These are phyloP conservation scores for Aricia artaxerxes DNA, from an alignment of 2,888 invertebrate genomes.

Conservation along the genomic window DNA sequence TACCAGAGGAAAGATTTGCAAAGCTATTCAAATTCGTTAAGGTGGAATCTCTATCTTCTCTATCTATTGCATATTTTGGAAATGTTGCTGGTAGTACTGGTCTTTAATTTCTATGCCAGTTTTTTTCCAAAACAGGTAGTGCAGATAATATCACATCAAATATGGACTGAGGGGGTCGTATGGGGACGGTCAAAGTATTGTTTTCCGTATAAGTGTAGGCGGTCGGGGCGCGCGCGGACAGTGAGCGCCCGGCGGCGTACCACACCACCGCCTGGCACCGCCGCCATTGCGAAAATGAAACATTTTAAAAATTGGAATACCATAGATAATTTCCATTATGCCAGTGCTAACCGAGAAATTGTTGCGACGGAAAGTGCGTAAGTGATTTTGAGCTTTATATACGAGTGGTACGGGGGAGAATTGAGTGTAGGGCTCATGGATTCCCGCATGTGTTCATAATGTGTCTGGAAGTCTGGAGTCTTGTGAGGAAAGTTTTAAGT, in stretches of 20 bases:
- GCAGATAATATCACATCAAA: slow-evolving; percentile 37
- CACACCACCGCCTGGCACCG: slow-evolving; percentile 69
- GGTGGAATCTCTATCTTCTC: background rate
- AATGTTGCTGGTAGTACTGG: too few relatives aligned
- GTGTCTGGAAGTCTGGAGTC: background rate
- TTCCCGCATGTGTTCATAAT: slow-evolving; percentile 43
- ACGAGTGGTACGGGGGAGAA: slow-evolving; percentile 39
- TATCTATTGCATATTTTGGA: too few relatives aligned
- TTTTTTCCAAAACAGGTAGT: background rate
- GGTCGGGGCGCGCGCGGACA: slow-evolving; percentile 61
- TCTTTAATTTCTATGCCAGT: background rate
- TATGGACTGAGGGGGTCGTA: slow-evolving; percentile 67
- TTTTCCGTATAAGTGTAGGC: slow-evolving; percentile 67
- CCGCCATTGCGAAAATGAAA: slow-evolving; percentile 43
- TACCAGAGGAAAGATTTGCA: too few relatives aligned
- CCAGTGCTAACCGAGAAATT: slow-evolving; percentile 67
- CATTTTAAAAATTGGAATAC: slow-evolving; percentile 37
- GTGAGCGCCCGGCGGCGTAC: slow-evolving; percentile 73
- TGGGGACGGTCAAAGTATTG: slow-evolving; percentile 64
- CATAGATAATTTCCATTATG: slow-evolving; percentile 50
- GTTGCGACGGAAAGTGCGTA: slow-evolving; percentile 63
- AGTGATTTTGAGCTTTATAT: slow-evolving; percentile 55
- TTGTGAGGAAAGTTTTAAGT: background rate
- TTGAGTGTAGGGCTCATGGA: slow-evolving; percentile 33
- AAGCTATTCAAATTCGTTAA: background rate